Base-by-base conservation (phyloP, 2,797 vertebrate genomes). In the Lithobates sylvaticus region DNA sequence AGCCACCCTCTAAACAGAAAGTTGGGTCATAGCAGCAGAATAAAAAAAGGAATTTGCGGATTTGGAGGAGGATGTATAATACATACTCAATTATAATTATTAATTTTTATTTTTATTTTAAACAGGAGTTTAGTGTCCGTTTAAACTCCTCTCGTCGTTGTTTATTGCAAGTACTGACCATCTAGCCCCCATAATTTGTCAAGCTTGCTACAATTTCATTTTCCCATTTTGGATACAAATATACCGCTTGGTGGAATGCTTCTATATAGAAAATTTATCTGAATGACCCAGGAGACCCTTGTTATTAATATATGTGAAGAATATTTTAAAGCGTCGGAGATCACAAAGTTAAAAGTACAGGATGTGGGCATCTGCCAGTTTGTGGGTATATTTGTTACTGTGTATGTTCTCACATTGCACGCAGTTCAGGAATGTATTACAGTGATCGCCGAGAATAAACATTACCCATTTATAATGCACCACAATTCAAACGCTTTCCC, bases 401-500 rank as follows among this genome's bases (percentile, higher is more conserved):
- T 39, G 58, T 70, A 61, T 61, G 79, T 81, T 77, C 79, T 86
- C 78, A 82, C 73, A 80, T 82, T 77, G 79, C 85, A 58, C 50
- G 27, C 32, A 50, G 64, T 58, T 67, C 16, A 69, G 86, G 86
- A 87, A 87, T 84, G 74, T 87, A 54, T 83, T 73, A 84, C 68
- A 82, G 81, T 76, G 54, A 73, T 78, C 44, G 44, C 76, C 34
- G 58, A 83, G 65, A 87, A 87, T 75, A 83, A 78, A 83, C 79
- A 73, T 79, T 75, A 58, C 23, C 76, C 86, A 79, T 79, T 87
- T 74, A 72, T 65, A 87, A 79, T 78, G 80, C 81, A 69, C 81
- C 70, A 79, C 81, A 78, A 79, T 83, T 79, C 85, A 72, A 76
- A 68, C 61, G 65, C 85, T 73, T 85, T 44, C 58, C 72, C 85